Conservation (phyloP, 2,113 vertebrate species). For the Trematomus loennbergii region DNA sequence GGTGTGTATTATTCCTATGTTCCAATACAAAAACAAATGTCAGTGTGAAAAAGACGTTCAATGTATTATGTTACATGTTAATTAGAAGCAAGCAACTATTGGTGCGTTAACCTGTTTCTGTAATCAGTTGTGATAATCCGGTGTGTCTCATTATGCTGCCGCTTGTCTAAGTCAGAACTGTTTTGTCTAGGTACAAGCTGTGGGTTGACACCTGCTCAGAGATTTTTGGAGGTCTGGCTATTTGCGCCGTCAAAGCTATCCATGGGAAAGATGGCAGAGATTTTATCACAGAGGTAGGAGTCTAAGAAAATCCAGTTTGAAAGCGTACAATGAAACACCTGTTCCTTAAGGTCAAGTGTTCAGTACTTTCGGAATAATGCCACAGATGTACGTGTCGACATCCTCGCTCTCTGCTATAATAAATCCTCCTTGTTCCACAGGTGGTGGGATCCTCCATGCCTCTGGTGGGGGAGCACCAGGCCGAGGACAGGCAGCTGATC, state of each 20-base stretch:
- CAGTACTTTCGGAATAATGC: not conserved
- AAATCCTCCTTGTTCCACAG: slow-evolving; percentile 68
- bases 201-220: slow-evolving; percentile 97
- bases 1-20: slow-evolving; percentile 79
- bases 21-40: not conserved
- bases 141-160: not conserved
- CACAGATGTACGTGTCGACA: not conserved
- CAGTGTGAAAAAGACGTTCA: not conserved
- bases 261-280: slow-evolving; percentile 98
- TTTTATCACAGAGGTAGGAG: slow-evolving; percentile 96
- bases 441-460: slow-evolving; percentile 94
- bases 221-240: slow-evolving; percentile 95
- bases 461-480: slow-evolving; percentile 93
- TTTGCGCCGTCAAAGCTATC: slow-evolving; percentile 98
- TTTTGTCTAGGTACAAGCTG: slow-evolving; percentile 90
- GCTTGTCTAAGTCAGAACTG: not conserved
- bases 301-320: not conserved
- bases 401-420: not conserved
- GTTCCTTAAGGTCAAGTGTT: not conserved
- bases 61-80: not conserved
- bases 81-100: not conserved
- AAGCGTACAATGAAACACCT: not conserved
- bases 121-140: not conserved
- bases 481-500: slow-evolving; percentile 91
- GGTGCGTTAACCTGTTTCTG: not conserved